Conservation (phyloP, 2,113 vertebrate species). For the Apodemus speciosus region DNA sequence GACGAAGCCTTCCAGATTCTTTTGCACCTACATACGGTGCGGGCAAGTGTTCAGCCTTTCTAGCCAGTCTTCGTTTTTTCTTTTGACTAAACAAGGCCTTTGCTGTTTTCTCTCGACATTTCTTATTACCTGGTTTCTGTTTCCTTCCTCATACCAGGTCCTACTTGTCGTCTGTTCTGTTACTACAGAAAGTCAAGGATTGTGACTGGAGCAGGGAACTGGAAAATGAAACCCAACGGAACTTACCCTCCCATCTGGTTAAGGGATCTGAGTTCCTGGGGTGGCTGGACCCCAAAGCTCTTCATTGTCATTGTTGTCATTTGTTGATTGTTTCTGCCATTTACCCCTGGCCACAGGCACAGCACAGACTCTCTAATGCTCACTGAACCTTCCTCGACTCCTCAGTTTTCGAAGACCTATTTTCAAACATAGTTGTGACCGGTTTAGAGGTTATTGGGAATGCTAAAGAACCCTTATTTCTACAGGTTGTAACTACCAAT, state of each 20-base stretch:
- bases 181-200: not conserved
- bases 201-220: not conserved
- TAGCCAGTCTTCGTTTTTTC: too few species aligned
- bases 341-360: not conserved
- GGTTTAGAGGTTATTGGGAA: not conserved
- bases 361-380: not conserved
- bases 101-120: not conserved
- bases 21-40: conserved; percentile 41
- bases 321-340: not conserved
- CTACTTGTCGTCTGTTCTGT: not conserved
- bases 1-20: conserved; percentile 77
- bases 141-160: conserved; percentile 20
- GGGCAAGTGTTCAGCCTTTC: conserved; percentile 46
- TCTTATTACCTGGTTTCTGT: conserved; percentile 21
- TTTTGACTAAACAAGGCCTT: not conserved
- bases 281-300: not conserved
- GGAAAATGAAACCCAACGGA: conserved; percentile 60
- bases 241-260: not conserved
- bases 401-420: not conserved
- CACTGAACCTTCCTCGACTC: not conserved
- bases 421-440: not conserved
- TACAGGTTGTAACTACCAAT: not conserved
- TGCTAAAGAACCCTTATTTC: not conserved
- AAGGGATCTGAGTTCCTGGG: not conserved
- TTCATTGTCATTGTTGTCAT: not conserved